phyloP scores from a whole-genome alignment of 1,140 invertebrate genomes.

The Drosophila truncata region DNA sequence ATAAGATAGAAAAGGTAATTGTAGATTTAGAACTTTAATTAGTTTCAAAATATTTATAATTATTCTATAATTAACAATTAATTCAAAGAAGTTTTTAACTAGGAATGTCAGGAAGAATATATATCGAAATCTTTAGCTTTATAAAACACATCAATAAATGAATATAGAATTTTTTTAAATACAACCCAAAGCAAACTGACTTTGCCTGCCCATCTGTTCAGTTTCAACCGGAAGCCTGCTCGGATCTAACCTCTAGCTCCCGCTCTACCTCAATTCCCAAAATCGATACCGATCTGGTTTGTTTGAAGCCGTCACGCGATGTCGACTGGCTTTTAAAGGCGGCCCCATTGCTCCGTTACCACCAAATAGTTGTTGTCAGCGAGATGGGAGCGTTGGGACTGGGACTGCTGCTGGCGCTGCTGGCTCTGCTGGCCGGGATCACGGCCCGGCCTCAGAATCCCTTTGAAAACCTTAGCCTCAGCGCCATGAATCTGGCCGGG shows the following conservation, averaged over 20 bases:
- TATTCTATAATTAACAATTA: too few relatives aligned
- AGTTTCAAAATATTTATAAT: too few relatives aligned
- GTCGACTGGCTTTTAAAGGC: slow-evolving; percentile 29
- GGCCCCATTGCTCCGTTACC: neutral
- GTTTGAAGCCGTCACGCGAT: slow-evolving; percentile 18
- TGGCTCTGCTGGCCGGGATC: slow-evolving; percentile 3
- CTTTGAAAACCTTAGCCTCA: slow-evolving; percentile 49
- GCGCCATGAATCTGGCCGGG: slow-evolving; percentile 52
- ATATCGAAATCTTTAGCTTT: too few relatives aligned
- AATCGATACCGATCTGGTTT: neutral
- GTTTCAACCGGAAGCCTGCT: slow-evolving; percentile 21
- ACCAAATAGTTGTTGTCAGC: slow-evolving; percentile 4
- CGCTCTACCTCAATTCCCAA: neutral
- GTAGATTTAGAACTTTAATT: neutral
- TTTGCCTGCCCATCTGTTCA: too few relatives aligned
- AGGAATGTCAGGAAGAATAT: too few relatives aligned
- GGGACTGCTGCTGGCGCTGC: slow-evolving; percentile 14
- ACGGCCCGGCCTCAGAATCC: slow-evolving; percentile 35
- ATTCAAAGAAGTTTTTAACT: too few relatives aligned
- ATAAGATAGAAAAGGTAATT: neutral
- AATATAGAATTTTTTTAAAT: too few relatives aligned
- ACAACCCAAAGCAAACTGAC: too few relatives aligned
- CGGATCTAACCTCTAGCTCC: too few relatives aligned
- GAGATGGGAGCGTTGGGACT: slow-evolving; percentile 29
- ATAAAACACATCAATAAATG: too few relatives aligned